Base-by-base conservation (phyloP, 1,140 invertebrate genomes). In the Triops longicaudatus region DNA sequence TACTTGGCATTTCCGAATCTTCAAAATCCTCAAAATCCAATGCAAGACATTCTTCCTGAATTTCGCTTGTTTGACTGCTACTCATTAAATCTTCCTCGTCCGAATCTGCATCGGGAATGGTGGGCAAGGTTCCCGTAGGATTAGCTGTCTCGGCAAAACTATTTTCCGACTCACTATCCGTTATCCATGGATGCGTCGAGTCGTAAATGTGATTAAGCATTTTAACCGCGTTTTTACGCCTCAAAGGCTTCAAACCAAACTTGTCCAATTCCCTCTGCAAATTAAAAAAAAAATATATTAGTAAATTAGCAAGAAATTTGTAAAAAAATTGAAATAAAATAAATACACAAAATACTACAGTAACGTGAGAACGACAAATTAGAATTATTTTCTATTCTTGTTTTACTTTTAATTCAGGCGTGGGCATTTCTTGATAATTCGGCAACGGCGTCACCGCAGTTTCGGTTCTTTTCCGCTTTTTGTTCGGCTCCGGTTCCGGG, bases 131-230 rank as follows among this genome's bases (percentile, higher is more conserved):
- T 74, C 4, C 42, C 71, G 76, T 73, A 72, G 26, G 28, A 43
- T 74, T 42, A 74, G 72, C 75, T 73, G 6, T 77, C 79, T 12
- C 80, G 77, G 71, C 73, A 74, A 63, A 22, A 17, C 50, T 63
- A 4, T 9, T 74, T n/a, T 81, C 79, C 42, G 76, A 73, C 63
- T 80, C 81, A n/a, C 78, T 78, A 63, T 79, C 79, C 3, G 79
- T 81, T 12, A 81, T 80, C 10, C 79, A 72, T 26, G 83, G 83
- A 80, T 87, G 85, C 22, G 84, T 81, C 79, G 86, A 82, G 6
- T 86, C 81, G 78, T 86, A 86, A 79, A 87, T 85, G 73, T 86
- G 83, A 37, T 81, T 81, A 63, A 87, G 82, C 31, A 87, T 77
- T 79, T 83, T 80, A 42, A 84, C 83, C 17, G 86, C 85, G 79